Conservation (phyloP, 1,140 invertebrate genomes). For the Ericerus pela region DNA sequence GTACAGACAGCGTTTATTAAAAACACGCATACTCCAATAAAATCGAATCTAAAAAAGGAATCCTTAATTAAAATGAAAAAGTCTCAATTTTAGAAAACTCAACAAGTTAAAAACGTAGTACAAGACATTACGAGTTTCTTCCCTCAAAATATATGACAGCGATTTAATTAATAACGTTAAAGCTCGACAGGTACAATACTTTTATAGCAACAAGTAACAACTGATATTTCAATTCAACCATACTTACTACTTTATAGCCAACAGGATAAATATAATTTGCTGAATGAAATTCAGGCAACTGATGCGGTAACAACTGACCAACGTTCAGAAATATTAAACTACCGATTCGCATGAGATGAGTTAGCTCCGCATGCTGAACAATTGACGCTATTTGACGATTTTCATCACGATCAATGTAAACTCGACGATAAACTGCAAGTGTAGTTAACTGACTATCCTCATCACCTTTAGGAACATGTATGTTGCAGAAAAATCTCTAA, state of each 20-base stretch:
- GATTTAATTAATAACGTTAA: no score
- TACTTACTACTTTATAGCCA: conserved; percentile 58
- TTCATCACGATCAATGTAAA: conserved; percentile 94
- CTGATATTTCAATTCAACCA: no score
- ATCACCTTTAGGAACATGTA: conserved; percentile 65
- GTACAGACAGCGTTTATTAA: conserved; percentile 81
- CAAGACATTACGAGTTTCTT: no score
- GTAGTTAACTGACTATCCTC: conserved; percentile 77
- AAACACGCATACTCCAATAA: conserved; percentile 82
- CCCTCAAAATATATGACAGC: no score
- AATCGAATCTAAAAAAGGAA: conserved; percentile 51
- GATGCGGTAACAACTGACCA: conserved; percentile 90
- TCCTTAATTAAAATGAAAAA: conserved; percentile 5
- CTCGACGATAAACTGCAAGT: conserved; percentile 74
- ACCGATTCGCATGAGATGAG: conserved; percentile 67
- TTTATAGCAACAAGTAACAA: no score
- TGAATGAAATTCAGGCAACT: conserved; percentile 86
- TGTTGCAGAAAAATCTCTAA: conserved; percentile 67
- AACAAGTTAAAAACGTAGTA: no score
- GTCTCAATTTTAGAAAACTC: no score
- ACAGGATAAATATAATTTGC: conserved; percentile 93
- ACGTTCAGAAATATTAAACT: conserved; percentile 88
- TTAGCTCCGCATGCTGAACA: conserved; percentile 72
- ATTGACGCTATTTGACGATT: conserved; percentile 85
- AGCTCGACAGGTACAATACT: no score